Conservation (phyloP, 1,140 invertebrate species). For the Diabrotica virgifera region DNA sequence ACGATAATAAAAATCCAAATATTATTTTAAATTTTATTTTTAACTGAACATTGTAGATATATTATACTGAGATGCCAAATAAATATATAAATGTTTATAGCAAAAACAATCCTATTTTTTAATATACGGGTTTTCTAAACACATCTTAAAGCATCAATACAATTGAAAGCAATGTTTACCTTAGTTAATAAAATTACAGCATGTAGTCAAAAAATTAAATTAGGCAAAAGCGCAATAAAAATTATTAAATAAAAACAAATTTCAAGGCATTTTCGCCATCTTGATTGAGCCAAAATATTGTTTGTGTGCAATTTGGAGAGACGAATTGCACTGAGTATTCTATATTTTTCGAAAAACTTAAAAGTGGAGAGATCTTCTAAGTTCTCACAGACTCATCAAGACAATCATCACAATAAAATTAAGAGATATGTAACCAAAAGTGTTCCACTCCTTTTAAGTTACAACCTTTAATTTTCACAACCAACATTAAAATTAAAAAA, state of each 20-base stretch:
- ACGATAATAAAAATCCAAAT: background rate
- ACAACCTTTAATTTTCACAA: slow-evolving; percentile 36
- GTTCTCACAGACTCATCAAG: slow-evolving; percentile 14
- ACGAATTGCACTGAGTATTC: slow-evolving; percentile 12
- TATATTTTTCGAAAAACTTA: slow-evolving; percentile 10
- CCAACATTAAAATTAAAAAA: slow-evolving; percentile 36
- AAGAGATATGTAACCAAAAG: slow-evolving; percentile 27
- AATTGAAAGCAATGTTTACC: slow-evolving; percentile 13
- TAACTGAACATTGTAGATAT: slow-evolving; percentile 35
- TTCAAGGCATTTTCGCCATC: slow-evolving; percentile 13
- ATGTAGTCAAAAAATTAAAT: slow-evolving; percentile 28
- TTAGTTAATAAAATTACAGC: slow-evolving; percentile 28
- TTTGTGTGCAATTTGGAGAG: slow-evolving; percentile 26
- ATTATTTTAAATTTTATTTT: slow-evolving; percentile 28
- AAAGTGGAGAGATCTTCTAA: slow-evolving; percentile 27
- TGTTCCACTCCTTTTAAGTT: slow-evolving; percentile 39
- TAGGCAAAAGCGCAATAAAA: slow-evolving; percentile 32
- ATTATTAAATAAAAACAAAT: slow-evolving; percentile 26
- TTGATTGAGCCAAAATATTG: slow-evolving; percentile 8
- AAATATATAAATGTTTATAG: slow-evolving; percentile 25
- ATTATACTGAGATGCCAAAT: slow-evolving; percentile 31
- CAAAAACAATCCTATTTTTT: slow-evolving; percentile 33
- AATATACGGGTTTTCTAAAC: slow-evolving; percentile 26
- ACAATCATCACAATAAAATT: slow-evolving; percentile 31
- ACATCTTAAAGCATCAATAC: slow-evolving; percentile 23